A percentile compares a stretch with the other conserved stretches of the same genome.
phyloP scores from a whole-genome alignment of 2,888 invertebrate species.

The Zygaena filipendulae region DNA sequence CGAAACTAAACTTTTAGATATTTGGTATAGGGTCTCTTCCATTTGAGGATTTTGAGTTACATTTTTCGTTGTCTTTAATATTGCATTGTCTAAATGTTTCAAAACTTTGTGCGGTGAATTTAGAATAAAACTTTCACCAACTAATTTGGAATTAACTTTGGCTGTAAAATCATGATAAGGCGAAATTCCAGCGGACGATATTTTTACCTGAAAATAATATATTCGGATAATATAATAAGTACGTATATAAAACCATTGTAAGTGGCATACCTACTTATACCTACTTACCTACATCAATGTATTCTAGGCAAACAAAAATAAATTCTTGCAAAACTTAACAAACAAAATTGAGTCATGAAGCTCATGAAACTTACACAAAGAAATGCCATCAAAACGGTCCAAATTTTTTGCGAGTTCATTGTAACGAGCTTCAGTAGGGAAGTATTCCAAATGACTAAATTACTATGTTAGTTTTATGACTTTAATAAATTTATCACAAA shows the following conservation, averaged over 20 bases:
- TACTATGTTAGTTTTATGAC: no score
- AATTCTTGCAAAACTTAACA: no score
- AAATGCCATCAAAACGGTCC: no score
- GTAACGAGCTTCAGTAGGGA: no score
- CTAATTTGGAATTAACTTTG: slow-evolving; percentile 28
- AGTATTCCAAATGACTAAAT: no score
- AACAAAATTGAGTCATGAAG: no score
- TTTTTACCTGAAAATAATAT: slow-evolving; percentile 30
- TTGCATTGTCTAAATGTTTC: slow-evolving; percentile 43
- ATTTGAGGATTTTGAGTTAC: slow-evolving; percentile 52
- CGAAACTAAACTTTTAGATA: slow-evolving; percentile 54
- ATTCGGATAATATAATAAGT: slow-evolving; percentile 1
- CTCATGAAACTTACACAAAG: no score
- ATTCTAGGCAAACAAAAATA: neutral
- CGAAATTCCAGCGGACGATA: slow-evolving; percentile 39
- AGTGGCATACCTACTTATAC: no score
- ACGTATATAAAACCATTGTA: neutral
- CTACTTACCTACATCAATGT: neutral
- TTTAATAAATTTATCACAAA: no score
- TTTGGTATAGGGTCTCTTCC: slow-evolving; percentile 50
- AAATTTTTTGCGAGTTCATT: no score
- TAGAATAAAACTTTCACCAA: slow-evolving; percentile 27
- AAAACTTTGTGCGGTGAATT: slow-evolving; percentile 44
- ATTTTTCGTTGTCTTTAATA: slow-evolving; percentile 45
- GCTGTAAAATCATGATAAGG: slow-evolving; percentile 49